Evolutionary conservation across 2,797 vertebrate species (phyloP).

Genomic region (Anas georgica): DNA sequence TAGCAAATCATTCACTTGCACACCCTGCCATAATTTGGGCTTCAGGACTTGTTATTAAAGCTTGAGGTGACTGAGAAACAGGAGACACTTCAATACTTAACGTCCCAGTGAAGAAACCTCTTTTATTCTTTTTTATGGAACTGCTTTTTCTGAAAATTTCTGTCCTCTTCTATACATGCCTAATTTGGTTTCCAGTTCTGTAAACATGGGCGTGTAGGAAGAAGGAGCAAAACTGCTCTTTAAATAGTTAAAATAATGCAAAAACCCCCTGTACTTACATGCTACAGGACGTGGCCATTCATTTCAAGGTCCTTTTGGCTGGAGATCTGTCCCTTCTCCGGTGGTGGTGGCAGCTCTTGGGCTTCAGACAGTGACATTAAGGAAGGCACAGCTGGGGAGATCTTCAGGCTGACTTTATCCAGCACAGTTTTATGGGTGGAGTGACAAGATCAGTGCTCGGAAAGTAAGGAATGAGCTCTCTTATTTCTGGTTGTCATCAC

Average conservation of each 20-base stretch:
- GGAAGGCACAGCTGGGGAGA: background rate
- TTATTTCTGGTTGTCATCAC: background rate
- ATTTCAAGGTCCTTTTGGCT: constrained; percentile 8
- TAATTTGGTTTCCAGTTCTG: background rate
- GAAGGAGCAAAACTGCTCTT: background rate
- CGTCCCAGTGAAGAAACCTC: background rate
- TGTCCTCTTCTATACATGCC: background rate
- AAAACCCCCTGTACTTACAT: background rate
- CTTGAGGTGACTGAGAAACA: background rate
- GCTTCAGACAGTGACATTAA: background rate
- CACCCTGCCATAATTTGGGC: background rate
- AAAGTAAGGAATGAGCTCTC: background rate
- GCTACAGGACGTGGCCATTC: background rate
- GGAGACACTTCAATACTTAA: background rate
- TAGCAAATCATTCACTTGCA: background rate
- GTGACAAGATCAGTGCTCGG: background rate
- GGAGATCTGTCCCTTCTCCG: background rate
- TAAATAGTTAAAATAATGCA: constrained; percentile 13
- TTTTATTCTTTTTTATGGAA: background rate
- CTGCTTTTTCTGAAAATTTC: background rate
- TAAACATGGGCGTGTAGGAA: constrained; percentile 4
- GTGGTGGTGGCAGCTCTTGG: background rate
- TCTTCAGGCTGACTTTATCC: background rate
- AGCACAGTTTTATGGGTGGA: background rate
- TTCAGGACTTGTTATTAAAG: background rate